Evolutionary conservation across 1,140 invertebrate genomes (phyloP), one percentile per base, ranked within the genome.

Genomic region (Zaprionus vittiger): DNA sequence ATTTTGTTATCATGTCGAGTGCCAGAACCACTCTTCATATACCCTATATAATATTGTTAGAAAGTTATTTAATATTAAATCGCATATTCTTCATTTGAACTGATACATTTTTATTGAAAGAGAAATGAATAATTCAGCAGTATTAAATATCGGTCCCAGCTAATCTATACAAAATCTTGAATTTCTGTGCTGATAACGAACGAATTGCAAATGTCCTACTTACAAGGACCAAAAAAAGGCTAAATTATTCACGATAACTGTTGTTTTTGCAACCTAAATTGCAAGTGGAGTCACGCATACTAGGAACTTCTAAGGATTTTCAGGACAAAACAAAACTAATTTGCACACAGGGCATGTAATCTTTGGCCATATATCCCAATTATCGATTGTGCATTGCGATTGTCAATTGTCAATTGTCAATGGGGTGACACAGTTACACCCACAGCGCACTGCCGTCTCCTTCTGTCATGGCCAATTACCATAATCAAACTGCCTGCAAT

Each of bases 391-490:
- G 14, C 15, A 17, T 47, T n/a, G 41, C 37, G 12, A 15, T 14
- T 47, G 41, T n/a, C n/a, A n/a, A 17, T 44, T 44, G 20, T 7
- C 66, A 71, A 38, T 69, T 69, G 41, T 28, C 72, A 59, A 69
- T 54, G 22, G 37, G 26, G 44, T 55, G 17, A 56, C 34, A 24
- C 52, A 24, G 44, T 14, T 6, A n/a, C 41, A 17, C 41, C 15
- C 31, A 22, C 4, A 15, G 38, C 5, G 6, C 38, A 41, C 1
- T 41, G 20, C 11, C 20, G 5, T 1, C 4, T 11, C 1, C 17
- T 49, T 9, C 63, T 77, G 64, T 9, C 73, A 67, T 57, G 66
- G 63, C 62, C 83, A 86, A 86, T 86, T 86, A 76, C 74, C 81
- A 83, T 72, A 76, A 77, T 71, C 67, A 80, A 80, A 74, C 52